Evolutionary conservation across 2,113 vertebrate species (phyloP), one percentile per base, ranked within the genome.

Genomic region (Lanius collurio): DNA sequence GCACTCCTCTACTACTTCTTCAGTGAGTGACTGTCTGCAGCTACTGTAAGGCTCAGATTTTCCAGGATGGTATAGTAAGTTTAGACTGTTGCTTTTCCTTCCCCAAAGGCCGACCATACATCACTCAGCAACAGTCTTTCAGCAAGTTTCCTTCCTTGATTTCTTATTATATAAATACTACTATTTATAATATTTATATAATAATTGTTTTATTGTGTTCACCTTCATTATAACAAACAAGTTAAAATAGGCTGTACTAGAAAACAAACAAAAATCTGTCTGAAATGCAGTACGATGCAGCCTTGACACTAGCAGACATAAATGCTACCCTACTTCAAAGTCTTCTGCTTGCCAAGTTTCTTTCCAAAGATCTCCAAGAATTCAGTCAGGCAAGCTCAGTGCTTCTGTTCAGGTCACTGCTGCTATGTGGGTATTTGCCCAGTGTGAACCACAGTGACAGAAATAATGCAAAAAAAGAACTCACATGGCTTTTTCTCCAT

Each of bases 141-240:
- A 85, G 39, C 35, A 93, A 59, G 27, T 52, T 83, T 92, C 77
- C 56, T 89, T 93, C 79, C 41, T 76, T 75, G 27, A 68, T 60
- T 73, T 56, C 27, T 53, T 76, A 37, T 50, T 37, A 84, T 23
- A 49, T n/a, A 95, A 96, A 82, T 75, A 93, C 31, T 56, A 56
- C 69, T 64, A 85, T 84, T 94, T 91, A 82, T 87, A 96, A 60
- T 16, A 52, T 60, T 93, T 91, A 37, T 68, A 68, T 68, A 93
- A 41, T 55, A 69, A 19, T n/a, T n/a, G 13, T 42, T 90, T 59
- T 55, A 78, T 42, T 82, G n/a, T 94, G 27, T 74, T 92, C n/a
- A 76, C 17, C 20, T 78, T 92, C 69, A 73, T 35, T 81, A 84
- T 12, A 87, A 82, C 39, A 93, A 92, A 74, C n/a, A 87, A 70